Conservation (phyloP, 2,888 invertebrate genomes). For the Diploptera punctata region DNA sequence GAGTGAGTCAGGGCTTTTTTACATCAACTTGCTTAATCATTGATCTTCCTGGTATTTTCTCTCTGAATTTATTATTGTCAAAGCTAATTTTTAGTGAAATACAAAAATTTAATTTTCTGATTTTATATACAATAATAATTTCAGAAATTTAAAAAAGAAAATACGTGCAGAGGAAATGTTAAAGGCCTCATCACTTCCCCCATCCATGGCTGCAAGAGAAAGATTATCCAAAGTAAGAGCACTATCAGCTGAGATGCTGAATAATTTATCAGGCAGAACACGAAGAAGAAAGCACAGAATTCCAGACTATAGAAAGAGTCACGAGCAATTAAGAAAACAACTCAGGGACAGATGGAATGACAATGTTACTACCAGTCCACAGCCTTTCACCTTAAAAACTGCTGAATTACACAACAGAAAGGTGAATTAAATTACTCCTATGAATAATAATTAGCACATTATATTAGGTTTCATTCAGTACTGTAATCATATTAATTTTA, state of each 20-base stretch:
- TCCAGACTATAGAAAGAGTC: conserved; percentile 53
- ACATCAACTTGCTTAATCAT: no score
- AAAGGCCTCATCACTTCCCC: conserved; percentile 68
- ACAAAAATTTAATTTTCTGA: no score
- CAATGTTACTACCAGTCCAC: conserved; percentile 62
- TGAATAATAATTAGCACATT: no score
- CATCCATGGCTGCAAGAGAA: conserved; percentile 71
- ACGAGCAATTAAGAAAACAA: conserved; percentile 53
- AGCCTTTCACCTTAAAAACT: conserved; percentile 61
- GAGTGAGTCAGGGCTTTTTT: no score
- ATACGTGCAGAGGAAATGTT: conserved; percentile 74
- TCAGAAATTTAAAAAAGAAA: conserved; percentile 68
- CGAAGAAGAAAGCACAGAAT: conserved; percentile 36
- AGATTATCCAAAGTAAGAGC: conserved; percentile 28
- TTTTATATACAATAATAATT: no score
- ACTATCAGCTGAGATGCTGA: conserved; percentile 12
- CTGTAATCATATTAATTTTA: no score
- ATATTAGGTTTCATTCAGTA: no score
- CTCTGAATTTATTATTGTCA: no score
- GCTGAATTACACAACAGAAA: conserved; percentile 58
- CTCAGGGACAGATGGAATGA: conserved; percentile 54
- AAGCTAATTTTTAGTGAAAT: no score
- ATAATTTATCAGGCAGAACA: not conserved
- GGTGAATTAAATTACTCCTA: conserved; percentile 22
- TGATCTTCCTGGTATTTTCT: no score